These are phyloP conservation scores for Actinemys pallida DNA, from an alignment of 2,113 vertebrate species.

Conservation along the genomic window DNA sequence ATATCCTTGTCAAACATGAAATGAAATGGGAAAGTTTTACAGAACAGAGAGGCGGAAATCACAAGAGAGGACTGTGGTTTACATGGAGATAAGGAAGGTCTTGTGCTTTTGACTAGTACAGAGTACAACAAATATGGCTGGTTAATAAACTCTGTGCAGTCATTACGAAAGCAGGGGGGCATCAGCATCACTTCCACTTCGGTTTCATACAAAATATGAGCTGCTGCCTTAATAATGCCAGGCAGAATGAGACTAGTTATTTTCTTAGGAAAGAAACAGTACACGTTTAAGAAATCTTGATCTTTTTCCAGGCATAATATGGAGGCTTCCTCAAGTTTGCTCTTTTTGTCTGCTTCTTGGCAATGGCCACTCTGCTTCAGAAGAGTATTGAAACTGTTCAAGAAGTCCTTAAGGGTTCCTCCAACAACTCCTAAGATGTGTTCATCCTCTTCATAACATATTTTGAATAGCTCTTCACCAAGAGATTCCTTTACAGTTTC, in stretches of 20 bases:
- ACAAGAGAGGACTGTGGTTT: slow-evolving; percentile 91
- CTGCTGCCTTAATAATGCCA: slow-evolving; percentile 94
- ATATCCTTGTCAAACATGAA: slow-evolving; percentile 95
- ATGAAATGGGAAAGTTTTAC: slow-evolving; percentile 97
- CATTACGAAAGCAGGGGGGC: slow-evolving; percentile 82
- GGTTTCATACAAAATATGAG: slow-evolving; percentile 88
- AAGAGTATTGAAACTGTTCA: slow-evolving; percentile 97
- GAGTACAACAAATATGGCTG: slow-evolving; percentile 93
- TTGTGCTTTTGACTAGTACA: slow-evolving; percentile 86
- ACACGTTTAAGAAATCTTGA: slow-evolving; percentile 90
- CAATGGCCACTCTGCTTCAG: slow-evolving; percentile 89
- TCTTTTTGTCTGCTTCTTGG: slow-evolving; percentile 79
- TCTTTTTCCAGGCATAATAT: slow-evolving; percentile 97
- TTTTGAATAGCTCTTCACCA: slow-evolving; percentile 93
- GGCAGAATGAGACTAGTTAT: slow-evolving; percentile 92
- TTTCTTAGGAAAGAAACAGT: slow-evolving; percentile 92
- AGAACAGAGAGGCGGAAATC: slow-evolving; percentile 92
- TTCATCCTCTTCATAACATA: slow-evolving; percentile 95
- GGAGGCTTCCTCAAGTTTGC: slow-evolving; percentile 87
- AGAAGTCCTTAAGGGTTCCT: slow-evolving; percentile 95
- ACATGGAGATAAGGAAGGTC: slow-evolving; percentile 89
- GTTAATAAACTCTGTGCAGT: slow-evolving; percentile 88
- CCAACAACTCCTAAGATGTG: slow-evolving; percentile 94
- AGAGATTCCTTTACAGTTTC: slow-evolving; percentile 86
- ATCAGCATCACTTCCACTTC: slow-evolving; percentile 89